Conservation (phyloP, 2,888 invertebrate species). For the Stenchaetothrips biformis region DNA sequence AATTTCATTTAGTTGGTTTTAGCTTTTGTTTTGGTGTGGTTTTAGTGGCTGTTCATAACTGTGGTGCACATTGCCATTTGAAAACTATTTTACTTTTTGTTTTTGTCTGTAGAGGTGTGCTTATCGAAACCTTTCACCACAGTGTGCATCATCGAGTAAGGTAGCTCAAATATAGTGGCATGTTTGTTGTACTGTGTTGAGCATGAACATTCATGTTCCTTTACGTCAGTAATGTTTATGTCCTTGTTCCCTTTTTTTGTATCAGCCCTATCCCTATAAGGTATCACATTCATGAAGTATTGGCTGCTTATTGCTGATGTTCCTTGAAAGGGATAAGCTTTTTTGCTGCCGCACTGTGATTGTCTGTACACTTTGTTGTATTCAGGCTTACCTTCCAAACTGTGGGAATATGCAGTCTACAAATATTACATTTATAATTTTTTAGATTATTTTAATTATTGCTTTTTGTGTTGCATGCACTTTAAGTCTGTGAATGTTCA, state of each 20-base stretch:
- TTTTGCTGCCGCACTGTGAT: too few relatives aligned
- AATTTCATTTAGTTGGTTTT: not conserved
- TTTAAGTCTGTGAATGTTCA: conserved; percentile 23
- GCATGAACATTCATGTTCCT: not conserved
- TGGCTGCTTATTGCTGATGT: too few relatives aligned
- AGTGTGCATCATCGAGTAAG: not conserved
- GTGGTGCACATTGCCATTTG: not conserved
- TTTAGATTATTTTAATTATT: conserved; percentile 6
- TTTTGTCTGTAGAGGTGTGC: not conserved
- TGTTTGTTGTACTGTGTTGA: not conserved
- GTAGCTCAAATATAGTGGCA: not conserved
- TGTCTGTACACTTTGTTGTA: not conserved
- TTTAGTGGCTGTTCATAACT: not conserved
- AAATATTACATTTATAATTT: too few relatives aligned
- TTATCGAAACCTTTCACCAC: not conserved
- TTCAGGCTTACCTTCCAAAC: too few relatives aligned
- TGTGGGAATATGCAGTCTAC: too few relatives aligned
- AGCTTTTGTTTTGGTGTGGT: not conserved
- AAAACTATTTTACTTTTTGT: not conserved
- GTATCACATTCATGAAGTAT: too few relatives aligned
- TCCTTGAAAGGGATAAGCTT: too few relatives aligned
- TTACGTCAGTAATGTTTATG: too few relatives aligned
- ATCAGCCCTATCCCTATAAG: too few relatives aligned
- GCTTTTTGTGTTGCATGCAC: conserved; percentile 6
- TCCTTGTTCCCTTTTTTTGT: too few relatives aligned